These are phyloP conservation scores for Nansenia antarctica DNA, from an alignment of 2,113 vertebrate genomes.

Conservation along the genomic window DNA sequence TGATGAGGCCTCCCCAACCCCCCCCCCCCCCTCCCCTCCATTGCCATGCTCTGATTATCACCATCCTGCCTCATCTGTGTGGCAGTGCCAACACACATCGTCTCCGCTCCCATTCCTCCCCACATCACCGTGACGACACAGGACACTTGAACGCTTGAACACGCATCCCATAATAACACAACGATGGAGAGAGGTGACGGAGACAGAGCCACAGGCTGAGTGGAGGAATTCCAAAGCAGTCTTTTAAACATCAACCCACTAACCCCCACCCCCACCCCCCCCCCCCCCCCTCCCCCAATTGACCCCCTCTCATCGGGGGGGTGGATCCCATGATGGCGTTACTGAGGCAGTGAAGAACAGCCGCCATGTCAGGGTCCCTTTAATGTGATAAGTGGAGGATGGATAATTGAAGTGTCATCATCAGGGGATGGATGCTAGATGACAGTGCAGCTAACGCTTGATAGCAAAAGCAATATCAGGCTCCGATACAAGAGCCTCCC, in stretches of 20 bases:
- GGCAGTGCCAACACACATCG: background rate
- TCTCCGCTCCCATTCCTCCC: background rate
- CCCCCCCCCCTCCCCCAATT: background rate
- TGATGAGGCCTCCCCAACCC: conserved; percentile 7
- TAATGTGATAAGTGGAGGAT: conserved; percentile 63
- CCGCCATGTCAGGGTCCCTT: background rate
- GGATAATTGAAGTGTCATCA: conserved; percentile 59
- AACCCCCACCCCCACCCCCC: background rate
- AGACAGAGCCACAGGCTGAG: background rate
- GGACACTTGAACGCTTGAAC: background rate
- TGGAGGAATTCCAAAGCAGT: background rate
- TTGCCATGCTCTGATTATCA: conserved; percentile 44
- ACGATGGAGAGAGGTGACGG: background rate
- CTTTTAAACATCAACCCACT: background rate
- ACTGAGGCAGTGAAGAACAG: background rate
- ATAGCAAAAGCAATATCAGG: background rate
- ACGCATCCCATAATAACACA: background rate
- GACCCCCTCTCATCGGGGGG: background rate
- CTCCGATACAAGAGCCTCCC: background rate
- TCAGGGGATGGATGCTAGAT: conserved; percentile 26
- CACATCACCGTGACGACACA: background rate
- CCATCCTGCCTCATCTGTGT: conserved; percentile 6
- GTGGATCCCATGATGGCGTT: background rate
- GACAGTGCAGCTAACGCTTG: conserved; percentile 27
- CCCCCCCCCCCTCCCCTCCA: background rate